A percentile compares a stretch with the other conserved stretches of the same genome.
These are phyloP conservation scores for Fragum sueziense DNA, from an alignment of 2,888 invertebrate species.

Conservation along the genomic window DNA sequence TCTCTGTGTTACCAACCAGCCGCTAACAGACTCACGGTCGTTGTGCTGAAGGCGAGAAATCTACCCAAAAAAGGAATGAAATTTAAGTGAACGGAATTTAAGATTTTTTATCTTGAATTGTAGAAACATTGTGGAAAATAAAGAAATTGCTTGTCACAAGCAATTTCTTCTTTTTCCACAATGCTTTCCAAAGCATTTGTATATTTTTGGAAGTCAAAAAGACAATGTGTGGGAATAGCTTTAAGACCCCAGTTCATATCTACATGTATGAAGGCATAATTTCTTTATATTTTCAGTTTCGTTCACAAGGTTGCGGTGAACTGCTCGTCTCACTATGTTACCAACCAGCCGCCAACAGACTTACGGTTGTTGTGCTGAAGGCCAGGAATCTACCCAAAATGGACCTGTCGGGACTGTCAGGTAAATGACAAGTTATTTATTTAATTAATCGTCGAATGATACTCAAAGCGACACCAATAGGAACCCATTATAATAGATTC, in stretches of 20 bases:
- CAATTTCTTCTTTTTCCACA: not conserved
- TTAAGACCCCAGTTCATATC: too few relatives aligned
- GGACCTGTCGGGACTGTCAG: constrained; percentile 97
- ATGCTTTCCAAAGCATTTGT: not conserved
- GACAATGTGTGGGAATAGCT: not conserved
- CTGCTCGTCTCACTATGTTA: constrained; percentile 97
- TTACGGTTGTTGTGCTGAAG: constrained; percentile 98
- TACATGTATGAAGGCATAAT: too few relatives aligned
- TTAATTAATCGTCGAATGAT: too few relatives aligned
- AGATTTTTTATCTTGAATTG: too few relatives aligned
- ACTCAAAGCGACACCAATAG: too few relatives aligned
- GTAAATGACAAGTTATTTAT: too few relatives aligned
- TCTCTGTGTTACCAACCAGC: constrained; percentile 99
- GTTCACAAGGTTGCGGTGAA: constrained; percentile 92
- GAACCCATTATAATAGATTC: too few relatives aligned
- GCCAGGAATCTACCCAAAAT: constrained; percentile 98
- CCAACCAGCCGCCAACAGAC: constrained; percentile 97
- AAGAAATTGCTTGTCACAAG: not conserved
- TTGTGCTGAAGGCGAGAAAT: constrained; percentile 97
- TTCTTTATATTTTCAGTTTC: too few relatives aligned
- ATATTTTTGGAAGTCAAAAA: not conserved
- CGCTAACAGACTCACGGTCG: constrained; percentile 96
- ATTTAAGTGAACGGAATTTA: too few relatives aligned
- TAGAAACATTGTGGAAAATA: not conserved
- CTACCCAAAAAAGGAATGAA: constrained; percentile 98